Conservation (phyloP, 2,888 invertebrate species). For the Erebia epiphron region DNA sequence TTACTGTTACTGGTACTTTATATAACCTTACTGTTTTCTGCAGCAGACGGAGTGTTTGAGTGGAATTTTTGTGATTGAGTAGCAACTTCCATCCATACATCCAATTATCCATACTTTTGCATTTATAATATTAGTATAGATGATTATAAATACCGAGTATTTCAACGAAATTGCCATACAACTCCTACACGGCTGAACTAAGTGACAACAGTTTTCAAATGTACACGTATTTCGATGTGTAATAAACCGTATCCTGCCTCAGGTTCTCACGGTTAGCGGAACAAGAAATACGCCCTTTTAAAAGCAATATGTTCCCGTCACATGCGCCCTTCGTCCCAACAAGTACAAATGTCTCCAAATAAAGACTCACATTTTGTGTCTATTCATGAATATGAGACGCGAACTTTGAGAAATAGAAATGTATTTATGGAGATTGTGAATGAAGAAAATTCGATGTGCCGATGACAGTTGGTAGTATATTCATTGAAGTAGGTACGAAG, state of each 20-base stretch:
- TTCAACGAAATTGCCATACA: not conserved
- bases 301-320: constrained; percentile 25
- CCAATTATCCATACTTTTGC: too few relatives aligned
- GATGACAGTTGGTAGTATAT: too few relatives aligned
- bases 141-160: not conserved
- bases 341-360: constrained; percentile 14
- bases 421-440: not conserved
- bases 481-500: too few relatives aligned
- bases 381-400: not conserved
- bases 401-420: not conserved
- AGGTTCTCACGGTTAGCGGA: constrained; percentile 6
- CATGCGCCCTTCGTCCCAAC: not conserved
- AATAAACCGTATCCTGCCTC: constrained; percentile 20
- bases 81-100: too few relatives aligned
- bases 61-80: too few relatives aligned
- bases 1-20: too few relatives aligned
- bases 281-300: constrained; percentile 23
- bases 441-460: not conserved
- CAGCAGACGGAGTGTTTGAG: too few relatives aligned
- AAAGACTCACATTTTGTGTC: constrained; percentile 12
- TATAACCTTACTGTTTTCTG: too few relatives aligned
- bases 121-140: too few relatives aligned
- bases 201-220: constrained; percentile 4
- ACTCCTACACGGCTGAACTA: not conserved
- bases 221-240: constrained; percentile 12